Evolutionary conservation across 2,888 invertebrate species (phyloP), one percentile per base, ranked within the genome.

Genomic region (Catocala fraxini): DNA sequence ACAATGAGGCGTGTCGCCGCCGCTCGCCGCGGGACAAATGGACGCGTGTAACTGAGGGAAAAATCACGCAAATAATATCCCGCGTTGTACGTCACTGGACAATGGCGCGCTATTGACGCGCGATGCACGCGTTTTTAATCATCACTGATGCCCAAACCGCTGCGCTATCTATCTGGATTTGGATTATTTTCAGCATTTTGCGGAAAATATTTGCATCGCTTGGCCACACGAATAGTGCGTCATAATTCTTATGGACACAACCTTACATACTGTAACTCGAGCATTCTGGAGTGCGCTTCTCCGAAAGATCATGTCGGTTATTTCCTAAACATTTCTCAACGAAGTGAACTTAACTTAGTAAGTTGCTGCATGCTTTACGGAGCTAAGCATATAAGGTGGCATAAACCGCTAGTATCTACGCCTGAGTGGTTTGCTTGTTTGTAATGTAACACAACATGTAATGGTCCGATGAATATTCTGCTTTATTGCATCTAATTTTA

Each of bases 1-100:
- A 88, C 88, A 89, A 89, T 86, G 88, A 85, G 79, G 80, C 84
- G 75, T 79, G 88, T 86, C 88, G 83, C 71, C 85, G 81, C 74
- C 73, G 79, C 63, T 58, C 68, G 81, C 74, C 72, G 78, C 65
- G 60, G 66, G 67, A 75, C 63, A 68, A 75, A 77, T 76, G 73
- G 74, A 68, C 63, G 76, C 59, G 56, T 48, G 64, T 54, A 52
- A 42, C 56, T 62, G 63, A 56, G 60, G 56, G 62, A 69, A 75
- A 64, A 68, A 69, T 67, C 67, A 67, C 59, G 60, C 65, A 56
- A 71, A 68, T 76, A 69, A 76, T 75, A 72, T 68, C 63, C 56
- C 63, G 63, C 62, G 55, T 51, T 61, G 57, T 68, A 52, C 69
- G 73, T 77, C 71, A 71, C 59, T 55, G 33, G 35, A 72, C 77